Evolutionary conservation across 1,140 invertebrate genomes (phyloP), one percentile per base, ranked within the genome.

Genomic region (Lordiphosa collinella): DNA sequence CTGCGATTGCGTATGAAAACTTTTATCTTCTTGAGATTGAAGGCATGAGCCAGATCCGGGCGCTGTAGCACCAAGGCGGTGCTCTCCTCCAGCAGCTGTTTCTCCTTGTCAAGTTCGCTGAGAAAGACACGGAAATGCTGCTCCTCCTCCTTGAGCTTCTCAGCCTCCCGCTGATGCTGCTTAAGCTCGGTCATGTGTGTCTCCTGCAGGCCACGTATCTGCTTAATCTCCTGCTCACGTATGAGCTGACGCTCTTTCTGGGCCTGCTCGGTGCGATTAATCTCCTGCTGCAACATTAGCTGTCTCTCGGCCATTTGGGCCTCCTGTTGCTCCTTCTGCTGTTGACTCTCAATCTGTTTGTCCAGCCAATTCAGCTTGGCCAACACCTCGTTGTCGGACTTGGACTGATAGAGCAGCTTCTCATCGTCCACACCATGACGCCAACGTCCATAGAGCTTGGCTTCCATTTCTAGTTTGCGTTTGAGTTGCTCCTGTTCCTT

Each of bases 311-410:
- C 64, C 2, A 53, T 60, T 46, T 90, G 44, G 9, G 80, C 78
- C 43, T 87, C 88, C 60, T 90, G 89, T 7, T 87, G 60, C 40
- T 91, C 90, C 13, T 89, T 89, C 31, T 82, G 58, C 67, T 90
- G 80, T 53, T 90, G 84, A 43, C 90, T 84, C 44, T 90, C 89
- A 8, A 91, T 89, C 58, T 89, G 76, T 18, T 90, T 90, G 55
- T 91, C 90, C 35, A 91, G 68, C 91, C 91, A 91, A 51, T 90
- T 90, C 8, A 91, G 63, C 57, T 91, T 91, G 13, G 91, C 76
- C 64, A 91, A 70, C 35, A 89, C 89, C 38, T 89, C 62, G 62
- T 89, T 70, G 52, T 85, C 67, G 25, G 75, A 59, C 48, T 78
- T 73, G 38, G 89, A 78, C 22, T 84, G 60, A 63, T 88, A 87